Evolutionary conservation across 1,140 invertebrate genomes (phyloP).

Genomic region (Leptopilina clavipes): DNA sequence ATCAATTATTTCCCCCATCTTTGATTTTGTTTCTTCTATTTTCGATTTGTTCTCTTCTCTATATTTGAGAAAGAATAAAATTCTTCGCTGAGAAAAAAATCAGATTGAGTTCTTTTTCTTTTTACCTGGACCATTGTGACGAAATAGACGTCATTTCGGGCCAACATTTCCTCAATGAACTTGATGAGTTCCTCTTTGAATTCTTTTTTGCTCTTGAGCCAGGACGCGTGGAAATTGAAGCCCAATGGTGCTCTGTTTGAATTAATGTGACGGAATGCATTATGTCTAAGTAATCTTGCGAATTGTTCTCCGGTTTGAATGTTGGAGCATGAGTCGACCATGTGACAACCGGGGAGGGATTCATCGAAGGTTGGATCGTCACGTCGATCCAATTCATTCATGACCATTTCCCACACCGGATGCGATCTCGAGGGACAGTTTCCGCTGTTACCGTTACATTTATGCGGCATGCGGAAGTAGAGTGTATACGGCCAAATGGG

Average conservation of each 20-base stretch:
- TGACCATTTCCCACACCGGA: conserved; percentile 96
- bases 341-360: conserved; percentile 92
- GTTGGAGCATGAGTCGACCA: conserved; percentile 95
- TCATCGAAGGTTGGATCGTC: conserved; percentile 94
- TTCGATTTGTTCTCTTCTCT: too few relatives aligned
- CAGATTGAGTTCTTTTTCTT: too few relatives aligned
- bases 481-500: conserved; percentile 97
- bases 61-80: too few relatives aligned
- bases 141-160: conserved; percentile 94
- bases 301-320: conserved; percentile 93
- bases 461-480: conserved; percentile 96
- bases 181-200: conserved; percentile 93
- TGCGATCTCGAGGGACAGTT: conserved; percentile 93
- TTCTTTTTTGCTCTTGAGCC: conserved; percentile 95
- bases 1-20: not conserved
- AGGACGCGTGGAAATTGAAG: conserved; percentile 95
- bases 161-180: conserved; percentile 95
- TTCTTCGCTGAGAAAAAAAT: too few relatives aligned
- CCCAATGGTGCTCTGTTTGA: conserved; percentile 95
- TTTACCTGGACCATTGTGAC: conserved; percentile 91
- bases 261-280: conserved; percentile 94
- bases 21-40: too few relatives aligned
- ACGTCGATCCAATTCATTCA: conserved; percentile 94
- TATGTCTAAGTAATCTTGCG: conserved; percentile 89
- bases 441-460: conserved; percentile 94